phyloP scores from a whole-genome alignment of 2,888 invertebrate genomes.

The Carterocephalus palaemon region DNA sequence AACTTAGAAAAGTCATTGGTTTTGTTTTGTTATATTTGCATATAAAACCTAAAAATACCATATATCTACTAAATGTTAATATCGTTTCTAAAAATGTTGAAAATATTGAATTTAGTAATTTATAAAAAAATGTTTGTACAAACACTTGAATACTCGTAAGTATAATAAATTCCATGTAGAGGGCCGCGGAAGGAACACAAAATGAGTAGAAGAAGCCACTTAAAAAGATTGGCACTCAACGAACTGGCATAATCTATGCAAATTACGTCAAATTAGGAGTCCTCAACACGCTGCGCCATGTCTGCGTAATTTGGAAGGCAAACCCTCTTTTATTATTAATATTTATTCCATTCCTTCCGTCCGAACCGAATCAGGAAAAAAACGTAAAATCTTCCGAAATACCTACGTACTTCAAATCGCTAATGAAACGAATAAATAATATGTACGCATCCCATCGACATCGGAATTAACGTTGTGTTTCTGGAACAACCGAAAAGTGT shows the following conservation, averaged over 20 bases:
- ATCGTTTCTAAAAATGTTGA: too few species aligned
- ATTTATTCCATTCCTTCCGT: conserved; percentile 71
- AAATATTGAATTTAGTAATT: not conserved
- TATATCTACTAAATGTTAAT: too few species aligned
- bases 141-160: conserved; percentile 49
- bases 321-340: conserved; percentile 78
- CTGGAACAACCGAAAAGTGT: not conserved
- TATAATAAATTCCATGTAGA: conserved; percentile 71
- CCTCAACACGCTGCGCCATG: conserved; percentile 72
- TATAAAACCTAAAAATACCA: too few species aligned
- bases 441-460: conserved; percentile 33
- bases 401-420: conserved; percentile 44
- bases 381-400: conserved; percentile 56
- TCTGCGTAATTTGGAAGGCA: conserved; percentile 70
- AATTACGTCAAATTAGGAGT: conserved; percentile 78
- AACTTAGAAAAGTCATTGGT: too few species aligned
- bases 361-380: conserved; percentile 57
- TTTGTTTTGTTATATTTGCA: too few species aligned
- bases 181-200: conserved; percentile 65
- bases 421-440: conserved; percentile 68
- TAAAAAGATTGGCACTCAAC: conserved; percentile 79
- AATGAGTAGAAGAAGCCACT: conserved; percentile 76
- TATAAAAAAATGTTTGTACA: conserved; percentile 18
- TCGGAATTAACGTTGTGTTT: conserved; percentile 13
- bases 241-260: conserved; percentile 78